Percentiles rank a stretch among this genome's conserved stretches.
Evolutionary conservation across 2,888 invertebrate genomes (phyloP).

Genomic region (Quadroppia sp.): DNA sequence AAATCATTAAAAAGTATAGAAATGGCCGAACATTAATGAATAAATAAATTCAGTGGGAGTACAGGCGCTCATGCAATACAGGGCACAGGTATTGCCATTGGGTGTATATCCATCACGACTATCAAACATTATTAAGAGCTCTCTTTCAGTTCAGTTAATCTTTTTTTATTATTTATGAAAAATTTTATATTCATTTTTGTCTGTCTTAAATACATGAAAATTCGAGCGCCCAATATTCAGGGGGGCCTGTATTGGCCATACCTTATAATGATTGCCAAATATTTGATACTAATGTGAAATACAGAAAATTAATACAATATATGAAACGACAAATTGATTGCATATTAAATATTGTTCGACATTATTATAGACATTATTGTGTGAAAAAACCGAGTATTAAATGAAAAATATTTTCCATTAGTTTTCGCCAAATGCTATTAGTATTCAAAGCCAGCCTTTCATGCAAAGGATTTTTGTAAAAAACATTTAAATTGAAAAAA

Average conservation of each 20-base stretch:
- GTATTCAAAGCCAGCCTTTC: constrained; percentile 30
- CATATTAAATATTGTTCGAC: constrained; percentile 26
- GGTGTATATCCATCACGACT: constrained; percentile 34
- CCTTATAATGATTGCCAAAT: not conserved
- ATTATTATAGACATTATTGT: constrained; percentile 2
- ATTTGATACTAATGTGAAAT: not conserved
- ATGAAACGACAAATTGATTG: constrained; percentile 19
- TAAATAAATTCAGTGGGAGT: constrained; percentile 34
- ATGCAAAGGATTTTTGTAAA: constrained; percentile 22
- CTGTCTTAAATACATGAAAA: too few species aligned
- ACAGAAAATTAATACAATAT: not conserved
- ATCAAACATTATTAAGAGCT: constrained; percentile 35
- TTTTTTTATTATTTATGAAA: too few species aligned
- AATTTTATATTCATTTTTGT: too few species aligned
- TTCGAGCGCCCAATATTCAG: too few species aligned
- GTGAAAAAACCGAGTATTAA: constrained; percentile 28
- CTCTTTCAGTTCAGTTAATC: not conserved
- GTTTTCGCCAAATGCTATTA: constrained; percentile 26
- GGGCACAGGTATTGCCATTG: constrained; percentile 1
- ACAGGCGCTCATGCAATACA: constrained; percentile 15
- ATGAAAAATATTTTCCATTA: not conserved
- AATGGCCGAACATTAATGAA: constrained; percentile 32
- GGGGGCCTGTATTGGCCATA: not conserved
- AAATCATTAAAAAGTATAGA: constrained; percentile 16
- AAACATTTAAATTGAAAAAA: constrained; percentile 30